Evolutionary conservation across 2,797 vertebrate species (phyloP), one percentile per base, ranked within the genome.

Genomic region (Buphagus erythrorhynchus): DNA sequence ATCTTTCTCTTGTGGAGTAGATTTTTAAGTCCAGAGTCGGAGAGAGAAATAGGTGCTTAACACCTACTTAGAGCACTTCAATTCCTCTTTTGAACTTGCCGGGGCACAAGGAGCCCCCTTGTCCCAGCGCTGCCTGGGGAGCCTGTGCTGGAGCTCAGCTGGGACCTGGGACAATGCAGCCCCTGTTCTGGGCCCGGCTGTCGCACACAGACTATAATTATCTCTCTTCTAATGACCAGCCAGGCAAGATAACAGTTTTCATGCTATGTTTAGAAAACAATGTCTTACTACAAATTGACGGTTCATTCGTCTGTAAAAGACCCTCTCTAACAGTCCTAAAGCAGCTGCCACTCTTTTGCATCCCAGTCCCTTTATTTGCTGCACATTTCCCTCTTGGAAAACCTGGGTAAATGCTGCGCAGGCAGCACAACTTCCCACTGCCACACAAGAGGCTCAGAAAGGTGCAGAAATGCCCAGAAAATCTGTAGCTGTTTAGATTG

Each of bases 161-260:
- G 91, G 85, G 92, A 36, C 25, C 73, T 0, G 63, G 55, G 73
- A 97, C 96, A 97, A 97, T 95, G 89, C 45, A 2, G 79, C 33
- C 93, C 93, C 90, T 96, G 94, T 96, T 96, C 89, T 5, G 49
- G 17, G 46, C 73, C 85, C 14, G 21, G 54, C 94, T 67, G 76
- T 95, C 21, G 6, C 91, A 86, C 62, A 29, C 59, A 88, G 87
- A 78, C 87, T 96, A 88, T 95, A 96, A 97, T 95, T 96, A 96
- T 96, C 91, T 94, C 87, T 45, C 87, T 73, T 91, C 96, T 97
- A 96, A 96, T 96, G 95, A 96, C 85, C 93, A 97, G 81, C 95
- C 91, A 95, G 93, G 95, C 96, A 96, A 96, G 96, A 97, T 95
- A 96, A 95, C 93, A 96, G 90, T 95, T 96, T 95, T 96, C 76